phyloP scores from a whole-genome alignment of 2,113 vertebrate species.

The Murina feae region DNA sequence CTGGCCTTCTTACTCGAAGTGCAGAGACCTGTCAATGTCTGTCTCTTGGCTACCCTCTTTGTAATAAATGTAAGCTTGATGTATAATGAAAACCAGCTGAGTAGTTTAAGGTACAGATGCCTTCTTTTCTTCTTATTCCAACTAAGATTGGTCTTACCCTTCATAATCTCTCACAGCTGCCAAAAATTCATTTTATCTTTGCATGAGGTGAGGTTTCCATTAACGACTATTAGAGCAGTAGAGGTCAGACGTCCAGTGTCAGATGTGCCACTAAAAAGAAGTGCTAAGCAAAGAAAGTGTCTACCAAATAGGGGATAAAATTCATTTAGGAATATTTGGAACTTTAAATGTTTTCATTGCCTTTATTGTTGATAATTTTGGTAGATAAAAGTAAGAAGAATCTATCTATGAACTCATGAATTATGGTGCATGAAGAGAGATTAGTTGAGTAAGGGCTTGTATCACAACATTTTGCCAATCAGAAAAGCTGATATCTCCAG shows the following conservation, averaged over 20 bases:
- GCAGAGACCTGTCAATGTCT: slow-evolving; percentile 79
- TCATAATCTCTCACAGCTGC: slow-evolving; percentile 92
- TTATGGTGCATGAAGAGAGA: background rate
- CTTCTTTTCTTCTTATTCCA: slow-evolving; percentile 89
- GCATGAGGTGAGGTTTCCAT: slow-evolving; percentile 95
- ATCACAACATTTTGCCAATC: slow-evolving; percentile 11
- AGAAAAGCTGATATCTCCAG: background rate
- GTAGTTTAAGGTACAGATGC: slow-evolving; percentile 85
- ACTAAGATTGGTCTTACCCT: slow-evolving; percentile 86
- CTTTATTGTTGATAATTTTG: slow-evolving; percentile 14
- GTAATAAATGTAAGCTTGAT: slow-evolving; percentile 86
- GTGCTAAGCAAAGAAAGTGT: slow-evolving; percentile 59
- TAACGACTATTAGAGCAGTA: slow-evolving; percentile 84
- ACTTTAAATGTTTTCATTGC: slow-evolving; percentile 35
- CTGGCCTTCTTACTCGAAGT: slow-evolving; percentile 63
- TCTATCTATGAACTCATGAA: background rate
- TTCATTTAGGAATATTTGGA: slow-evolving; percentile 54
- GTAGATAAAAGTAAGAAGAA: background rate
- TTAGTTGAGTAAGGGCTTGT: slow-evolving; percentile 23
- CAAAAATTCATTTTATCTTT: slow-evolving; percentile 89
- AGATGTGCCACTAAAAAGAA: slow-evolving; percentile 79
- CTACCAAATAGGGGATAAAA: slow-evolving; percentile 12
- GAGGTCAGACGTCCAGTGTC: slow-evolving; percentile 81
- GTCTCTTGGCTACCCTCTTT: slow-evolving; percentile 85
- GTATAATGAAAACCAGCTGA: slow-evolving; percentile 92